Conservation (phyloP, 2,797 vertebrate genomes). For the Darevskia nairensis region DNA sequence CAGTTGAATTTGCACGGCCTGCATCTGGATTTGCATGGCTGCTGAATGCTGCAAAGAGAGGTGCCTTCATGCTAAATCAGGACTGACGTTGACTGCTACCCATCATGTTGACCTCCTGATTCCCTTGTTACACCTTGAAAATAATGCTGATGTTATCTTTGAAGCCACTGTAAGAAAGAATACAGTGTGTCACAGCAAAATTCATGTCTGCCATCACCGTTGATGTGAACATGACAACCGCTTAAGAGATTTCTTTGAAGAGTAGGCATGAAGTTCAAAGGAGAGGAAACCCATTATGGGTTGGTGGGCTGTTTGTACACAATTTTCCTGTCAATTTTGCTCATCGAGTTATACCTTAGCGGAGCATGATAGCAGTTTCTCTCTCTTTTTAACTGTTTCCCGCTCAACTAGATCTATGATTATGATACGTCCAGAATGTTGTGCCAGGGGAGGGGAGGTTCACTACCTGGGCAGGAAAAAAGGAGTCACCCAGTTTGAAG, state of each 20-base stretch:
- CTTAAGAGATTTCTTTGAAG: slow-evolving; percentile 47
- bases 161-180: slow-evolving; percentile 26
- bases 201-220: slow-evolving; percentile 31
- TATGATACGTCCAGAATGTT: slow-evolving; percentile 74
- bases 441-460: slow-evolving; percentile 57
- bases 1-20: slow-evolving; percentile 75
- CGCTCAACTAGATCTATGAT: slow-evolving; percentile 82
- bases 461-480: slow-evolving; percentile 74
- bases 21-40: slow-evolving; percentile 48
- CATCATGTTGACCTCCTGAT: slow-evolving; percentile 8
- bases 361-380: slow-evolving; percentile 66
- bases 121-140: background rate
- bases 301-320: slow-evolving; percentile 52
- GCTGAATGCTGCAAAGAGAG: slow-evolving; percentile 1
- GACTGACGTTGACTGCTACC: background rate
- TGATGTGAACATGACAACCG: slow-evolving; percentile 19
- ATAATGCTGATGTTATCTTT: background rate
- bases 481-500: slow-evolving; percentile 75
- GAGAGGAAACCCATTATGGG: slow-evolving; percentile 26
- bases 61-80: background rate
- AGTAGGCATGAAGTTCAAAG: slow-evolving; percentile 32
- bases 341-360: slow-evolving; percentile 66
- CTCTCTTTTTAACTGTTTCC: slow-evolving; percentile 78
- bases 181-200: background rate
- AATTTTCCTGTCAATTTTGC: slow-evolving; percentile 63